Base-by-base conservation (phyloP, 2,113 vertebrate species). In the Himantopus leucocephalus region DNA sequence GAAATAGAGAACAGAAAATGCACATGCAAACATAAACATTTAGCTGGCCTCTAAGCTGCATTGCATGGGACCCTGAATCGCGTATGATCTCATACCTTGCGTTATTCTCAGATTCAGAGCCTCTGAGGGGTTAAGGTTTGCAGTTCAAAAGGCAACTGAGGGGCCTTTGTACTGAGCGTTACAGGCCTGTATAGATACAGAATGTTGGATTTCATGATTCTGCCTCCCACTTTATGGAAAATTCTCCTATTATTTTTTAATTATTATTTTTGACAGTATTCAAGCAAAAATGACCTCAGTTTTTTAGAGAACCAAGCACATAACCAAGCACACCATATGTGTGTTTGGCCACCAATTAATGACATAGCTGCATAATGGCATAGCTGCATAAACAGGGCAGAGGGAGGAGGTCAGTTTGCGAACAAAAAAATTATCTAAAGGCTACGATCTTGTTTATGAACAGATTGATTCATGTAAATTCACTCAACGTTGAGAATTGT, bases 401-500 rank as follows among this genome's bases (percentile, higher is more conserved):
- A 92, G 72, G 80, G n/a, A 91, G 50, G 68, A 94, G 94, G 92
- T 88, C 88, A 94, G 21, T 72, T 56, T 43, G 41, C 87, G 73
- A 94, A 95, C 47, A 93, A 95, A 89, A 92, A 94, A 93, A 80
- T 7, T 67, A 78, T 93, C 63, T 83, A 72, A 88, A 81, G 85
- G 73, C 43, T 81, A 92, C 0, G 5, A 81, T 81, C 88, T 91
- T 96, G 86, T 95, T 96, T 95, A 95, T 78, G 91, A 95, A 70
- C 80, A 94, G 79, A 92, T 64, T 95, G 72, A 94, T 95, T 96
- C 64, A 78, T 91, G 88, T 87, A 95, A 93, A 96, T 95, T 84
- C 66, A 62, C 70, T 86, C 64, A 50, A 93, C 91, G 73, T 72
- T 92, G 73, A 93, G 88, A 94, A 92, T 75, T 92, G 80, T 87